Conservation (phyloP, 2,797 vertebrate species). For the Austrolebias charrua region DNA sequence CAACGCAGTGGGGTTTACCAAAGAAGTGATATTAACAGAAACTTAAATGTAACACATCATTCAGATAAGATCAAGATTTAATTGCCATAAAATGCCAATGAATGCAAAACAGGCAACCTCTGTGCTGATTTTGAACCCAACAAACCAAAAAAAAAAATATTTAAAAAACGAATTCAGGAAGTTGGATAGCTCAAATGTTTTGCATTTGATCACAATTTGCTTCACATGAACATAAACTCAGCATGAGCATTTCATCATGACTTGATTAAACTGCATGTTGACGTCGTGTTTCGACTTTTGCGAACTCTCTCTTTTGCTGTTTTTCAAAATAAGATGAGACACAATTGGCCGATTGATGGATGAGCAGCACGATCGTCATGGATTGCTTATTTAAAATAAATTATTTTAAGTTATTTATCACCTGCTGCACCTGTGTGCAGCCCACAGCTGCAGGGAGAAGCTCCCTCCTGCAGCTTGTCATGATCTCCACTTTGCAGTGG, state of each 20-base stretch:
- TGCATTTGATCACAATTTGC: background rate
- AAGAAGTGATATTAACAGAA: too few relatives aligned
- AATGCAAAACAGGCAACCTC: background rate
- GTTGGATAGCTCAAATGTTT: background rate
- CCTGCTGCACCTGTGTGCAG: too few relatives aligned
- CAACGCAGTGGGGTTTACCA: conserved; percentile 18
- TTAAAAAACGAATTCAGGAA: background rate
- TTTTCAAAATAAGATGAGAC: too few relatives aligned
- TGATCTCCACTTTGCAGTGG: too few relatives aligned
- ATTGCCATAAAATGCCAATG: background rate
- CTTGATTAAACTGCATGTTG: background rate
- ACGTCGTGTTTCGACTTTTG: too few relatives aligned
- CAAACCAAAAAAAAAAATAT: background rate
- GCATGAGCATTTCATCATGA: background rate
- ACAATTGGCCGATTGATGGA: too few relatives aligned
- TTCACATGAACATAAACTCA: background rate
- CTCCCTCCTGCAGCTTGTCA: too few relatives aligned
- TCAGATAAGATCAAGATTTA: background rate
- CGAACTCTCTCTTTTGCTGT: too few relatives aligned
- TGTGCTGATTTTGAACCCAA: background rate
- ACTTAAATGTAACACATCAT: background rate
- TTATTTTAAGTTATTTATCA: too few relatives aligned
- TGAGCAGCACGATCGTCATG: too few relatives aligned
- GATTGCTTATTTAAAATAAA: too few relatives aligned
- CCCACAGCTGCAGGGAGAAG: too few relatives aligned